These are phyloP conservation scores for Bos javanicus DNA, from an alignment of 2,113 vertebrate species.

Conservation along the genomic window DNA sequence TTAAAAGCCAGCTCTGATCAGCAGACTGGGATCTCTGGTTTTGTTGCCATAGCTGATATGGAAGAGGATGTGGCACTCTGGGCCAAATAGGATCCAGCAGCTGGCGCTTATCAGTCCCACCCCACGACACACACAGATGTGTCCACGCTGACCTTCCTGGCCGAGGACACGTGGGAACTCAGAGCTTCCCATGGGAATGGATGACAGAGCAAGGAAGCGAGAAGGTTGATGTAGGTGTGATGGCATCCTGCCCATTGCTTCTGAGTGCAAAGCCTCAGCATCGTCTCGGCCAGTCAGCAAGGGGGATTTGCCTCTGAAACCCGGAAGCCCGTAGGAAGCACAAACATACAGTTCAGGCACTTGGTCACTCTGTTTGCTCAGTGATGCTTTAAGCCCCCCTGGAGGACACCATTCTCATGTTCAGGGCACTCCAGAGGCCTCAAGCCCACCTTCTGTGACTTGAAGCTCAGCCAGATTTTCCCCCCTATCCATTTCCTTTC, in stretches of 20 bases:
- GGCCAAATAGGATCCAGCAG: constrained; percentile 45
- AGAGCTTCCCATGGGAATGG: constrained; percentile 58
- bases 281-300: background rate
- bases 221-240: constrained; percentile 31
- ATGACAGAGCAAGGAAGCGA: constrained; percentile 7
- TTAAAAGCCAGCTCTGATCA: background rate
- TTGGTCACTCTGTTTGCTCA: background rate
- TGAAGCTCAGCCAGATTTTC: background rate
- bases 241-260: background rate
- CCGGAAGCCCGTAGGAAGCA: background rate
- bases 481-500: background rate
- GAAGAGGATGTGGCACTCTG: background rate
- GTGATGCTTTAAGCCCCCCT: background rate
- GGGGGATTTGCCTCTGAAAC: background rate
- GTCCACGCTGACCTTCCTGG: constrained; percentile 56
- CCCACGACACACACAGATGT: constrained; percentile 23
- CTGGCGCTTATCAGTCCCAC: constrained; percentile 59
- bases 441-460: background rate
- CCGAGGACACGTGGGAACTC: constrained; percentile 48
- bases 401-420: background rate
- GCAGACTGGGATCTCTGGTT: background rate
- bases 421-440: background rate
- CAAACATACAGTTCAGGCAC: background rate
- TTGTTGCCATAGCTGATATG: background rate
- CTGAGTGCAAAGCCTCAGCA: background rate